A percentile compares a stretch with the other conserved stretches of the same genome.
These are phyloP conservation scores for Perognathus longimembris DNA, from an alignment of 2,113 vertebrate species.

Conservation along the genomic window DNA sequence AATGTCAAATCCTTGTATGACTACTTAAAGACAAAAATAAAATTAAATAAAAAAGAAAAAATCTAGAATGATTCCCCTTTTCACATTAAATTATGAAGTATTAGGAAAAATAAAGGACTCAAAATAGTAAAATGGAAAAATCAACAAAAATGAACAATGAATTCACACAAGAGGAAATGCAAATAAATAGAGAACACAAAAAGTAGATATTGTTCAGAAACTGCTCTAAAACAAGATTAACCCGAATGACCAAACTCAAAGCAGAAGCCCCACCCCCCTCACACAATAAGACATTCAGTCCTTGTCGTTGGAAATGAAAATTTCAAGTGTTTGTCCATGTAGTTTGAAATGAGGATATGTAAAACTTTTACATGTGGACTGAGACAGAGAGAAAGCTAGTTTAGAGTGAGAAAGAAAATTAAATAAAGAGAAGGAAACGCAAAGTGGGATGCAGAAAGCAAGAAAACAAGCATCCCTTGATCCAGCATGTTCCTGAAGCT, in stretches of 20 bases:
- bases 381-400: not conserved
- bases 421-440: not conserved
- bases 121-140: not conserved
- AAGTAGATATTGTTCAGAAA: not conserved
- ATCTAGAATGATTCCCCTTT: not conserved
- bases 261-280: too few species aligned
- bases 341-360: not conserved
- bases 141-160: not conserved
- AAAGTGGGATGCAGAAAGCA: not conserved
- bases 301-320: not conserved
- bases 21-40: too few species aligned
- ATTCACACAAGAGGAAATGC: not conserved
- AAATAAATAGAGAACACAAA: not conserved
- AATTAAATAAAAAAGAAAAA: too few species aligned
- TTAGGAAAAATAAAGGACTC: not conserved
- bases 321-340: not conserved
- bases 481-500: not conserved
- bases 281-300: not conserved
- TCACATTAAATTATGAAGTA: not conserved
- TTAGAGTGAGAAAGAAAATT: not conserved
- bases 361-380: not conserved
- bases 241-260: not conserved
- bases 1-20: too few species aligned
- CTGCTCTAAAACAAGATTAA: not conserved
- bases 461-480: not conserved